Percentiles rank a stretch among this genome's conserved stretches.
Conservation (phyloP, 2,888 invertebrate genomes). For the Melanostoma scalare region DNA sequence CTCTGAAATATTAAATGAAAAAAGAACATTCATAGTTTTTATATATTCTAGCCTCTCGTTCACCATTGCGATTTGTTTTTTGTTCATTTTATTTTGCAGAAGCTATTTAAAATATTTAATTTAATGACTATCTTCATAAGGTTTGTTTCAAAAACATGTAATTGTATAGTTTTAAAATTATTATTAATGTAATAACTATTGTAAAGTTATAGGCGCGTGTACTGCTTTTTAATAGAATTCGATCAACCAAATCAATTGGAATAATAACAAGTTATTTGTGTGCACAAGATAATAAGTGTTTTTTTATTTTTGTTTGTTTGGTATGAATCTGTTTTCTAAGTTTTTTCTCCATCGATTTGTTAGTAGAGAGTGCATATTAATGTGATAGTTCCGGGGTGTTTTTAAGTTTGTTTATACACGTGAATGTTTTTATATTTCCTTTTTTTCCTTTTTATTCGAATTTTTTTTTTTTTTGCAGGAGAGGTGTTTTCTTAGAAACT, state of each 20-base stretch:
- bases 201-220: conserved; percentile 26
- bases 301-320: no score
- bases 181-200: background rate
- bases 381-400: no score
- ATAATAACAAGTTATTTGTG: background rate
- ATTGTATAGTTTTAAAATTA: conserved; percentile 20
- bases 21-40: conserved; percentile 3
- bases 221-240: conserved; percentile 32
- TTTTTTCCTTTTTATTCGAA: no score
- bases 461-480: no score
- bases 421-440: no score
- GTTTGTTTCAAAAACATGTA: conserved; percentile 68
- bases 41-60: background rate
- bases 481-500: no score
- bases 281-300: background rate
- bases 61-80: conserved; percentile 6
- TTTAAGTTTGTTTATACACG: no score
- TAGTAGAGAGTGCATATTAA: no score
- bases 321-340: no score
- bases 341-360: no score
- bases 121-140: conserved; percentile 39
- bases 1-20: no score
- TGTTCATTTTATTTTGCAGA: conserved; percentile 22
- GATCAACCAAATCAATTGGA: conserved; percentile 18
- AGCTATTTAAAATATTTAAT: conserved; percentile 33